Conservation (phyloP, 2,888 invertebrate species). For the Pilophorus perplexus region DNA sequence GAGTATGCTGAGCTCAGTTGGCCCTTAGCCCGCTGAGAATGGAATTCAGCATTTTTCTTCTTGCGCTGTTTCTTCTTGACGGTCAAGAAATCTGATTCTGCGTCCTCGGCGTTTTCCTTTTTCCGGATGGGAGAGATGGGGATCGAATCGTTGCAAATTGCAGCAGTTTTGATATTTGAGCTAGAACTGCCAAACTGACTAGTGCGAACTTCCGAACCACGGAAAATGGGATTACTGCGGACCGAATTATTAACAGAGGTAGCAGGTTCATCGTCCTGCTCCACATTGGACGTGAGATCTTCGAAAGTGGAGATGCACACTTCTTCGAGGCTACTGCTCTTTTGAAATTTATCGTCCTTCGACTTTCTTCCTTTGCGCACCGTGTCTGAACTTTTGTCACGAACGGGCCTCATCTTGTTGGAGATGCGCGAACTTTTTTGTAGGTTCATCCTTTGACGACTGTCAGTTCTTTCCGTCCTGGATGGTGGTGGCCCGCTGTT, state of each 20-base stretch:
- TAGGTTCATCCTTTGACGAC: slow-evolving; percentile 50
- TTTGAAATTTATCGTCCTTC: slow-evolving; percentile 57
- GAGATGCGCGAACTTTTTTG: slow-evolving; percentile 46
- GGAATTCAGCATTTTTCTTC: slow-evolving; percentile 43
- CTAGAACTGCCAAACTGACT: slow-evolving; percentile 20
- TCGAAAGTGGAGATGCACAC: slow-evolving; percentile 72
- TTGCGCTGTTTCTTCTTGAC: slow-evolving; percentile 51
- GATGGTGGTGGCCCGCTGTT: slow-evolving; percentile 48
- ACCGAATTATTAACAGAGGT: slow-evolving; percentile 2
- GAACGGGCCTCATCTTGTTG: slow-evolving; percentile 47
- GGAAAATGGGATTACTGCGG: background rate
- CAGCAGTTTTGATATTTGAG: slow-evolving; percentile 5
- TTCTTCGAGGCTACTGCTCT: slow-evolving; percentile 78
- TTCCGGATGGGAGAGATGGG: background rate
- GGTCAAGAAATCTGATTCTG: slow-evolving; percentile 50
- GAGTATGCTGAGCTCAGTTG: slow-evolving; percentile 18
- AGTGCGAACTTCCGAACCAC: slow-evolving; percentile 5
- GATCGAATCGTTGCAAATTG: background rate
- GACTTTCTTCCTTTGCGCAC: slow-evolving; percentile 44
- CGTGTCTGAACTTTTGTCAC: slow-evolving; percentile 47
- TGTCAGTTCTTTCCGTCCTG: slow-evolving; percentile 47
- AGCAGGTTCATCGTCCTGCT: background rate
- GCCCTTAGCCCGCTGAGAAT: slow-evolving; percentile 13
- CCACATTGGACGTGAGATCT: slow-evolving; percentile 58
- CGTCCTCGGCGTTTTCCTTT: slow-evolving; percentile 17